Evolutionary conservation across 1,140 invertebrate genomes (phyloP).

Genomic region (Drosophila leontia): DNA sequence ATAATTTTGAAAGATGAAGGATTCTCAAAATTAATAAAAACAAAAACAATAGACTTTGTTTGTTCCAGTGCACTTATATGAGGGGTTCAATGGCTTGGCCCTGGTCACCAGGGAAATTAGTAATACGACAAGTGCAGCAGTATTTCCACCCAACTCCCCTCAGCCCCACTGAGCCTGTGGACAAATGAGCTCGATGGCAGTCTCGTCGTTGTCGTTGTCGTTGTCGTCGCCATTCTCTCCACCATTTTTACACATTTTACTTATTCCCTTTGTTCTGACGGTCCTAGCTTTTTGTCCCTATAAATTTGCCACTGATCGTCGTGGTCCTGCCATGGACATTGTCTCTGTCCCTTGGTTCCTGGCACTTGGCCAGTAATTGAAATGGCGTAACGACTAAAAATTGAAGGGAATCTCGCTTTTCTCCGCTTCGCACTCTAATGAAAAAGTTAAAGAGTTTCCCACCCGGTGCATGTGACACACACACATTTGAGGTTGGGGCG

Average conservation of each 20-base stretch:
- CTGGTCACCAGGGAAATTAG: constrained; percentile 83
- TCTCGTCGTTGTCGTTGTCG: constrained; percentile 37
- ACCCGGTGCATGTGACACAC: not conserved
- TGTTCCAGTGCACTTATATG: constrained; percentile 28
- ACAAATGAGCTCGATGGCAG: constrained; percentile 75
- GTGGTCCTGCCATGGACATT: constrained; percentile 43
- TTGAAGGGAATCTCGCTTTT: constrained; percentile 62
- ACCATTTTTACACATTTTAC: constrained; percentile 66
- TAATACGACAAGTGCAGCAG: constrained; percentile 81
- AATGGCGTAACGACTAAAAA: constrained; percentile 82
- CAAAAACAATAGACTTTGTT: not conserved
- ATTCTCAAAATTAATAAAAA: too few relatives aligned
- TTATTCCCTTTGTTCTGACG: constrained; percentile 71
- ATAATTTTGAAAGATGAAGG: not conserved
- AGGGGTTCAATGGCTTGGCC: constrained; percentile 63
- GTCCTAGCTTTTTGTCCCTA: constrained; percentile 71
- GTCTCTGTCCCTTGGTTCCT: constrained; percentile 36
- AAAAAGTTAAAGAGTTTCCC: constrained; percentile 70
- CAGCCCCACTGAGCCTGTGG: constrained; percentile 32
- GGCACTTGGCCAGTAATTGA: constrained; percentile 81
- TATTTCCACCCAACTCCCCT: constrained; percentile 24
- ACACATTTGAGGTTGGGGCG: constrained; percentile 22
- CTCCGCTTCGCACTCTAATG: constrained; percentile 47
- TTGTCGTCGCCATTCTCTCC: constrained; percentile 49
- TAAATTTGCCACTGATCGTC: constrained; percentile 79